phyloP scores from a whole-genome alignment of 2,797 vertebrate genomes.

The Naso thynnoides region DNA sequence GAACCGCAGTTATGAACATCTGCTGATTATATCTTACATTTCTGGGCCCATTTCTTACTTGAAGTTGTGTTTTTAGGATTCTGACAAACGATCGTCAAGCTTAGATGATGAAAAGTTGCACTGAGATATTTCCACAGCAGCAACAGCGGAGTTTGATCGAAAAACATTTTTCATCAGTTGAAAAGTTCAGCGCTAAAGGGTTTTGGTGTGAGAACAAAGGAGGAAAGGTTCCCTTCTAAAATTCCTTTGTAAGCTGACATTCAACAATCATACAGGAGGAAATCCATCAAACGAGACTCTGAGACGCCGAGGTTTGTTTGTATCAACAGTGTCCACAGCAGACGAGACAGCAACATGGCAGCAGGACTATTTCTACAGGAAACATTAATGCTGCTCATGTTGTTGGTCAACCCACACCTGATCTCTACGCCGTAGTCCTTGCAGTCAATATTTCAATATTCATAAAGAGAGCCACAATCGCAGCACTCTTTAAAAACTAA shows the following conservation, averaged over 20 bases:
- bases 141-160: background rate
- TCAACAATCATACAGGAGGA: background rate
- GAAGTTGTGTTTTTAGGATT: background rate
- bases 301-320: background rate
- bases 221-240: background rate
- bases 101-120: background rate
- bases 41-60: background rate
- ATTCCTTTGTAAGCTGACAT: background rate
- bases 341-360: constrained; percentile 1
- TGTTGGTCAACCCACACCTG: background rate
- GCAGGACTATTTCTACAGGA: background rate
- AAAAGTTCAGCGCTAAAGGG: constrained; percentile 6
- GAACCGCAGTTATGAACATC: background rate
- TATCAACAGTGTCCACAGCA: background rate
- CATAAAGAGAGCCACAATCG: background rate
- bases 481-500: background rate
- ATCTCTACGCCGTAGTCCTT: background rate
- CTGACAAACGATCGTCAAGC: background rate
- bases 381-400: too few relatives aligned
- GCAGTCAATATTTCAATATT: background rate
- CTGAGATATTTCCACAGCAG: background rate
- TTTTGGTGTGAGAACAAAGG: constrained; percentile 2
- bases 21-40: background rate
- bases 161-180: background rate
- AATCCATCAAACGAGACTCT: constrained; percentile 1